Evolutionary conservation across 2,888 invertebrate species (phyloP).

Genomic region (Lamproptera curius): DNA sequence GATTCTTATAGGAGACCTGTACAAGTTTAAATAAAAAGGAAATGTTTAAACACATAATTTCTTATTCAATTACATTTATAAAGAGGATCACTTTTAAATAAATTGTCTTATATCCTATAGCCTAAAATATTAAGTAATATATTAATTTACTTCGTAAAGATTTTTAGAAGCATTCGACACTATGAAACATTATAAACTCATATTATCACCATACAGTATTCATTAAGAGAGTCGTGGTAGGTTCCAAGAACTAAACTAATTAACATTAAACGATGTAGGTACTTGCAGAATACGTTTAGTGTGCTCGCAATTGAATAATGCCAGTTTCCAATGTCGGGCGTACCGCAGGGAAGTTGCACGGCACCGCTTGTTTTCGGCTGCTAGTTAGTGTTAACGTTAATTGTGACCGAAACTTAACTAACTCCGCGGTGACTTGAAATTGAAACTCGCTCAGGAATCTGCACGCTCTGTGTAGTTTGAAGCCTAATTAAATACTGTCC

Average conservation of each 20-base stretch:
- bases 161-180: too few species aligned
- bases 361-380: slow-evolving; percentile 6
- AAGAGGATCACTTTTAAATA: too few species aligned
- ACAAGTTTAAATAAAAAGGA: too few species aligned
- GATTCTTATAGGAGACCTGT: too few species aligned
- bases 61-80: too few species aligned
- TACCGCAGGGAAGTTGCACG: neutral
- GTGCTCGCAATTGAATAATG: slow-evolving; percentile 41
- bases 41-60: too few species aligned
- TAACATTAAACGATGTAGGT: slow-evolving; percentile 34
- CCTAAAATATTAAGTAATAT: too few species aligned
- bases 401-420: slow-evolving; percentile 6
- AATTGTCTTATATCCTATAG: too few species aligned
- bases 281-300: slow-evolving; percentile 36
- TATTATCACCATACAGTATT: too few species aligned
- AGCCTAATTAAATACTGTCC: neutral
- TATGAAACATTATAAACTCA: too few species aligned
- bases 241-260: slow-evolving; percentile 55
- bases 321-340: slow-evolving; percentile 14
- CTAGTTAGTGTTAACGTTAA: slow-evolving; percentile 3
- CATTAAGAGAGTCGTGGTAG: slow-evolving; percentile 39
- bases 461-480: neutral
- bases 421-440: slow-evolving; percentile 8
- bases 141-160: too few species aligned
- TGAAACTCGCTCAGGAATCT: slow-evolving; percentile 1